phyloP scores from a whole-genome alignment of 2,113 vertebrate genomes.

The Crotalus viridis region DNA sequence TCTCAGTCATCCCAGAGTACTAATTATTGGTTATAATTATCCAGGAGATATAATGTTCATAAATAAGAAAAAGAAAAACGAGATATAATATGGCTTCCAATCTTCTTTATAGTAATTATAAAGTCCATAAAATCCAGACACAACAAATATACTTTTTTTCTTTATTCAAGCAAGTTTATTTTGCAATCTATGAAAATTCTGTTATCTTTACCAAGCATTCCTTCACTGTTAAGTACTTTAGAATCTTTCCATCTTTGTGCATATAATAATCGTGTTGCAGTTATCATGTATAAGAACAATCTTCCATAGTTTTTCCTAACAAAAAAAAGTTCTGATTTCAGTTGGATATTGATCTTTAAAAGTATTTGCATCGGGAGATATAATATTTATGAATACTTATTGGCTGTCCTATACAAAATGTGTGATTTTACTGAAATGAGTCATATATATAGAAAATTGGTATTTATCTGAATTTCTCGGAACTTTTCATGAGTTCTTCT shows the following conservation, averaged over 20 bases:
- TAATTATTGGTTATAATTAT: neutral
- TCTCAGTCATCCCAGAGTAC: neutral
- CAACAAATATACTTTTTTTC: neutral
- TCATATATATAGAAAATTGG: rapidly evolving
- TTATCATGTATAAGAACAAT: neutral
- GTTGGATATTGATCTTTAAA: neutral
- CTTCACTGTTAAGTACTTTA: neutral
- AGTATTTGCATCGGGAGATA: neutral
- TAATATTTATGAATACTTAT: neutral
- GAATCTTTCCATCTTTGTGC: neutral
- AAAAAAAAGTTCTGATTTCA: neutral
- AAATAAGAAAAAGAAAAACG: neutral
- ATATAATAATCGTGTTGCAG: neutral
- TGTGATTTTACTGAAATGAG: neutral
- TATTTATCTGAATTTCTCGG: slow-evolving; percentile 13
- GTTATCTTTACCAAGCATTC: neutral
- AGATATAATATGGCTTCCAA: neutral
- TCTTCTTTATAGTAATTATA: neutral
- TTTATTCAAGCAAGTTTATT: neutral
- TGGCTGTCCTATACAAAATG: neutral
- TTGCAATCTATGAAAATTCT: neutral
- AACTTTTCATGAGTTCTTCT: slow-evolving; percentile 39
- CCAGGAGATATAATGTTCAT: neutral
- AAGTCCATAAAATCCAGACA: neutral
- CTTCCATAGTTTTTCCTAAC: neutral